phyloP scores from a whole-genome alignment of 2,888 invertebrate genomes.

The Drosophila seclusa region DNA sequence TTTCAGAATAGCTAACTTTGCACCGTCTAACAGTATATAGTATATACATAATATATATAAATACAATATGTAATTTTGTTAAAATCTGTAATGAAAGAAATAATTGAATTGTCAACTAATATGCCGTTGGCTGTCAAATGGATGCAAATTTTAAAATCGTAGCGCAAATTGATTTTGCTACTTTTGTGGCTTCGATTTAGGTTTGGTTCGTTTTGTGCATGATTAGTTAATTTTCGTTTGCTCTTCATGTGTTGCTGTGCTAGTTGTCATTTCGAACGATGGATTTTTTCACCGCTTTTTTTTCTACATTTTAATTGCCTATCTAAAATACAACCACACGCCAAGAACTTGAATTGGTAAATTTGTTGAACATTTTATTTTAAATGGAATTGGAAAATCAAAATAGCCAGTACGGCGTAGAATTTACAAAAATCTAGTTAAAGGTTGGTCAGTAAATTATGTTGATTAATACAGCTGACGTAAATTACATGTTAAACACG shows the following conservation, averaged over 20 bases:
- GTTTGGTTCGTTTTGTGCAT: background rate
- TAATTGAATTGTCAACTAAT: conserved; percentile 64
- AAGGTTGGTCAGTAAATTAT: conserved; percentile 12
- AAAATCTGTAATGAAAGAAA: conserved; percentile 20
- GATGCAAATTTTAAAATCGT: conserved; percentile 32
- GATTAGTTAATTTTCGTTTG: background rate
- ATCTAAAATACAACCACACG: background rate
- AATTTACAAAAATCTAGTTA: background rate
- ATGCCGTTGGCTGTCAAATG: conserved; percentile 52
- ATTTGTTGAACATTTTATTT: conserved; percentile 16
- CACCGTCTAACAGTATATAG: background rate
- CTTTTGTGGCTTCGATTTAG: conserved; percentile 29
- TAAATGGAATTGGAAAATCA: background rate
- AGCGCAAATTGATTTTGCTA: conserved; percentile 37
- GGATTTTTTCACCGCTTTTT: background rate
- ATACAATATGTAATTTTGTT: no score
- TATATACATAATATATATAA: no score
- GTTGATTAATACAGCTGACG: background rate
- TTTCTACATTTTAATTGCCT: background rate
- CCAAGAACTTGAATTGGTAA: background rate
- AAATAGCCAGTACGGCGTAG: background rate
- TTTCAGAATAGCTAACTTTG: background rate
- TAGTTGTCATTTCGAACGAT: no score
- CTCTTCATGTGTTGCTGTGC: no score
- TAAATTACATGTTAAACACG: background rate